These are phyloP conservation scores for Gasterosteus aculeatus DNA, from an alignment of 2,113 vertebrate genomes.

Conservation along the genomic window DNA sequence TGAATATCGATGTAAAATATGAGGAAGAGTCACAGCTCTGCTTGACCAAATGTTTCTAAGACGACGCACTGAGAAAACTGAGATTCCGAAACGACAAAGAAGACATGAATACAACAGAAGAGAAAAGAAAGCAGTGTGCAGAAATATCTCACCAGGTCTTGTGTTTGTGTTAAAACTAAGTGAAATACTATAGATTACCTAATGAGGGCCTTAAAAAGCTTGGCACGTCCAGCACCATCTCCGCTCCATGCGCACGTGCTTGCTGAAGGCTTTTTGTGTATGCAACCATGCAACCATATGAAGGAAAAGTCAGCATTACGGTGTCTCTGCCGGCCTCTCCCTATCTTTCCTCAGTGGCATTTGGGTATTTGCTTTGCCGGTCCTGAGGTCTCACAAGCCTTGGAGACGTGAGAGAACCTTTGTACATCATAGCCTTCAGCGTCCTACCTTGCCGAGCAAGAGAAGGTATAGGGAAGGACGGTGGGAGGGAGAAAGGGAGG, in stretches of 20 bases:
- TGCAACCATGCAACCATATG: constrained; percentile 10
- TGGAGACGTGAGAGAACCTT: constrained; percentile 44
- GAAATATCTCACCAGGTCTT: constrained; percentile 1
- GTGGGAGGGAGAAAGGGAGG: background rate
- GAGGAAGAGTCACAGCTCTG: background rate
- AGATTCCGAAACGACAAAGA: constrained; percentile 5
- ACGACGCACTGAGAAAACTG: constrained; percentile 24
- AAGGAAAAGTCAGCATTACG: constrained; percentile 52
- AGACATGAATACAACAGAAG: background rate
- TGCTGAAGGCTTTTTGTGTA: constrained; percentile 33
- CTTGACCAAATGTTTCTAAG: constrained; percentile 1
- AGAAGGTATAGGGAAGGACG: background rate
- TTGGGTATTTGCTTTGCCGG: constrained; percentile 28
- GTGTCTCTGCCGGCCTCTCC: constrained; percentile 25
- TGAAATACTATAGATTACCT: constrained; percentile 46
- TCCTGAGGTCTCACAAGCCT: constrained; percentile 53
- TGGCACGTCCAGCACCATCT: constrained; percentile 47
- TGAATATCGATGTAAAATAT: background rate
- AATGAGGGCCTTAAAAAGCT: constrained; percentile 55
- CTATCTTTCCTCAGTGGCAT: background rate
- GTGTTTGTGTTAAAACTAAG: constrained; percentile 36
- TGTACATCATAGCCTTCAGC: constrained; percentile 62
- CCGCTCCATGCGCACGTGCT: constrained; percentile 1
- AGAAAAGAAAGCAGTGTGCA: constrained; percentile 3
- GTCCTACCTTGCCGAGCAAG: constrained; percentile 52